phyloP scores from a whole-genome alignment of 2,888 invertebrate genomes.

The Tachina fera region DNA sequence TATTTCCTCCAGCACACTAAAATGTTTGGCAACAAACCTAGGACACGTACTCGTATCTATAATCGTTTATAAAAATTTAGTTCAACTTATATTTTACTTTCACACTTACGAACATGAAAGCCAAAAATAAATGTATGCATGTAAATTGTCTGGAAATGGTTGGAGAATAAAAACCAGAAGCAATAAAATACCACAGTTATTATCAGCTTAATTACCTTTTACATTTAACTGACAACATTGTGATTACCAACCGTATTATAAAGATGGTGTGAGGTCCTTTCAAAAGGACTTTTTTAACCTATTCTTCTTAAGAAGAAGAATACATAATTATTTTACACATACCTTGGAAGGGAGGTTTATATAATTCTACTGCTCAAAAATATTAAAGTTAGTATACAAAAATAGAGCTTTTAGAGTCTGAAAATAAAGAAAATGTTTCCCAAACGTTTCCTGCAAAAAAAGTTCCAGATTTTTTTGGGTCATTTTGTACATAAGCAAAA shows the following conservation, averaged over 20 bases:
- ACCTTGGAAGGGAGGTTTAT: background rate
- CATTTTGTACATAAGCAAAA: no score
- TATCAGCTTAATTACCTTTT: slow-evolving; percentile 60
- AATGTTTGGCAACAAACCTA: background rate
- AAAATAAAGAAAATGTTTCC: no score
- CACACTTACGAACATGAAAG: background rate
- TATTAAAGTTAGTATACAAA: background rate
- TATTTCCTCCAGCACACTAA: background rate
- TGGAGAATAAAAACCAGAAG: slow-evolving; percentile 28
- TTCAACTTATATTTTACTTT: background rate
- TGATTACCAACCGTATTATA: slow-evolving; percentile 37
- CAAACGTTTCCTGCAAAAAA: no score
- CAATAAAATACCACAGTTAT: slow-evolving; percentile 38
- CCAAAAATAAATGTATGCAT: background rate
- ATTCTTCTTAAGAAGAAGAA: background rate
- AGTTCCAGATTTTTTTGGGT: no score
- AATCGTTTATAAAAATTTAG: background rate
- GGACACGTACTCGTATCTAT: background rate
- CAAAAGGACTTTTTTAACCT: background rate
- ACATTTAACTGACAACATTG: slow-evolving; percentile 44
- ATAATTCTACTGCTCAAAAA: background rate
- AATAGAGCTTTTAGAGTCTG: no score
- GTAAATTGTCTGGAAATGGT: slow-evolving; percentile 15
- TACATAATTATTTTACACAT: background rate
- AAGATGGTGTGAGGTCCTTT: background rate